phyloP scores from a whole-genome alignment of 2,888 invertebrate genomes.

The Acanthosepion esculentum region DNA sequence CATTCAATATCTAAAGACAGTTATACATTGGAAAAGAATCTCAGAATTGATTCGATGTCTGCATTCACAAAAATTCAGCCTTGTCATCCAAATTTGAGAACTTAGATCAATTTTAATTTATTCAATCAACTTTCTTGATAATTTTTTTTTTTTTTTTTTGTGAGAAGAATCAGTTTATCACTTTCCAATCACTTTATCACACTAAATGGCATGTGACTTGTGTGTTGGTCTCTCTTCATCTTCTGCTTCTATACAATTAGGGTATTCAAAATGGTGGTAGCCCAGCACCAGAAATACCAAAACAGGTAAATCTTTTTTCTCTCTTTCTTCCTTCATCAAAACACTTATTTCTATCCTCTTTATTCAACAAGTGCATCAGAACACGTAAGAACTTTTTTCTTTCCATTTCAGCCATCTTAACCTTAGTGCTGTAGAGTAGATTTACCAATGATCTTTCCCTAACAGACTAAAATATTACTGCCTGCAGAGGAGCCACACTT shows the following conservation, averaged over 20 bases:
- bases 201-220: not conserved
- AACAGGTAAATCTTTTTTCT: conserved; percentile 40
- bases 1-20: not conserved
- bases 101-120: not conserved
- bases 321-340: not conserved
- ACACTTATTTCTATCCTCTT: too few relatives aligned
- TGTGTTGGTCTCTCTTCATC: not conserved
- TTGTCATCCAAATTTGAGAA: not conserved
- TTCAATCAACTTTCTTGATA: not conserved
- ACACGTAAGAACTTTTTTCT: too few relatives aligned
- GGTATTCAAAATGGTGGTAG: conserved; percentile 40
- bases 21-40: not conserved
- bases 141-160: not conserved
- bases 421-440: too few relatives aligned
- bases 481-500: too few relatives aligned
- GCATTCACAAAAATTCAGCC: not conserved
- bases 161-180: not conserved
- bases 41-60: not conserved
- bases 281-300: conserved; percentile 42
- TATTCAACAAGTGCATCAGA: too few relatives aligned
- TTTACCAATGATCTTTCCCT: too few relatives aligned
- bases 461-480: too few relatives aligned
- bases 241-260: conserved; percentile 44
- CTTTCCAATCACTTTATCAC: not conserved
- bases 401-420: too few relatives aligned